Evolutionary conservation across 2,113 vertebrate genomes (phyloP).

Genomic region (Hypomesus transpacificus): DNA sequence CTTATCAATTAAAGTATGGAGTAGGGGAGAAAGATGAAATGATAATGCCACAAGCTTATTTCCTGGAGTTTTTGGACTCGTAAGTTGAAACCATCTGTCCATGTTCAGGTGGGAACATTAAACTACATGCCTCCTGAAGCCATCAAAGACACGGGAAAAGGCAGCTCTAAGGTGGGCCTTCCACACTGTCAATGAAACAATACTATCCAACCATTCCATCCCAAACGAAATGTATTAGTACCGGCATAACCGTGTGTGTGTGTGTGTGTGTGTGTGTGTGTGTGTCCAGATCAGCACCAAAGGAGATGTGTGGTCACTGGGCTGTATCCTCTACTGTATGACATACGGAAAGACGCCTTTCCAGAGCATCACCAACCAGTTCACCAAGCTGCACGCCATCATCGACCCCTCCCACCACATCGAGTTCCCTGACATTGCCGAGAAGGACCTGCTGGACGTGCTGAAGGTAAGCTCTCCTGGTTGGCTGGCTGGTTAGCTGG

Average conservation of each 20-base stretch:
- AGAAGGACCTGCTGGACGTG: conserved; percentile 91
- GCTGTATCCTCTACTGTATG: conserved; percentile 96
- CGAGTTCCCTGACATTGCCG: conserved; percentile 85
- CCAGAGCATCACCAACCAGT: conserved; percentile 91
- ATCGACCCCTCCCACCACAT: conserved; percentile 85
- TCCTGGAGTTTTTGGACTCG: no score
- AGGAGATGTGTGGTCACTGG: conserved; percentile 96
- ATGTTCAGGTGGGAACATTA: conserved; percentile 85
- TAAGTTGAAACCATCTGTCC: conserved; percentile 2
- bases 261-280: neutral
- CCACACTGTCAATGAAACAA: neutral
- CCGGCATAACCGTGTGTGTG: neutral
- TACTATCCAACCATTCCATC: neutral
- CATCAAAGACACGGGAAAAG: conserved; percentile 89
- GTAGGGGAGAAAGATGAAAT: no score
- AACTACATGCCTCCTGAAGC: conserved; percentile 98
- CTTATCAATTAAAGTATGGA: no score
- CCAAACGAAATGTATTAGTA: neutral
- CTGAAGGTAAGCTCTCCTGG: conserved; percentile 77
- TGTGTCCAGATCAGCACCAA: conserved; percentile 85
- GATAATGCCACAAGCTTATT: no score
- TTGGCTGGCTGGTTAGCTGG: no score
- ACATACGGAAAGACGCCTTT: conserved; percentile 95
- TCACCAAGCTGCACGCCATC: conserved; percentile 91
- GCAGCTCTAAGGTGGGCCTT: conserved; percentile 84